Evolutionary conservation across 2,113 vertebrate genomes (phyloP).

Genomic region (Centropristis striata): DNA sequence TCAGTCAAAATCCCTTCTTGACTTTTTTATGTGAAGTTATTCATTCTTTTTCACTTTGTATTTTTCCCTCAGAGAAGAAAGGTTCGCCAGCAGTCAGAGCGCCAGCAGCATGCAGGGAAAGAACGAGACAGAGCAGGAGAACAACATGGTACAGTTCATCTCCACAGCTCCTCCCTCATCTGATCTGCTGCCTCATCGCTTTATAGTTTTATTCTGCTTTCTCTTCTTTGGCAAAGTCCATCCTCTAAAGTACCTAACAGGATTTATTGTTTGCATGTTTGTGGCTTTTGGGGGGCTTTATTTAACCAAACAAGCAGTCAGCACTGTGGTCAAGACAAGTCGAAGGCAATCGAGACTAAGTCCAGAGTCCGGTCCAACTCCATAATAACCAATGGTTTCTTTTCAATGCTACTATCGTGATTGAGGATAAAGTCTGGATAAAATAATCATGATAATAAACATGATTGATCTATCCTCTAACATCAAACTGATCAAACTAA

Average conservation of each 20-base stretch:
- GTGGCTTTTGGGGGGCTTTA: neutral
- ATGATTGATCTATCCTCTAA: no score
- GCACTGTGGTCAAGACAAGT: no score
- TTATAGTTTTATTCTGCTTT: neutral
- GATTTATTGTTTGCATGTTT: neutral
- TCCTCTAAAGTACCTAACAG: neutral
- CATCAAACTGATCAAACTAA: no score
- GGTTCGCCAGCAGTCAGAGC: neutral
- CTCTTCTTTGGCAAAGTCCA: neutral
- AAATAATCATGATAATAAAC: no score
- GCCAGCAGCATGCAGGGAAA: constrained; percentile 75
- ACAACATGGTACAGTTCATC: constrained; percentile 74
- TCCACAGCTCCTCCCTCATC: neutral
- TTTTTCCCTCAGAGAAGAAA: constrained; percentile 43
- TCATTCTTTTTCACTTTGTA: neutral
- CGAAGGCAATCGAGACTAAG: no score
- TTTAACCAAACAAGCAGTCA: no score
- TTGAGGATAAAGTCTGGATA: no score
- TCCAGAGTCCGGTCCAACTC: no score
- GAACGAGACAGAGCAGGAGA: constrained; percentile 54
- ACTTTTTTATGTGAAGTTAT: no score
- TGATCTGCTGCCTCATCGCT: neutral
- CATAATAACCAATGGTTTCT: no score
- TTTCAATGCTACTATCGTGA: no score
- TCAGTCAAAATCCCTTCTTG: no score